Evolutionary conservation across 1,140 invertebrate genomes (phyloP).

Genomic region (Lordiphosa mommai): DNA sequence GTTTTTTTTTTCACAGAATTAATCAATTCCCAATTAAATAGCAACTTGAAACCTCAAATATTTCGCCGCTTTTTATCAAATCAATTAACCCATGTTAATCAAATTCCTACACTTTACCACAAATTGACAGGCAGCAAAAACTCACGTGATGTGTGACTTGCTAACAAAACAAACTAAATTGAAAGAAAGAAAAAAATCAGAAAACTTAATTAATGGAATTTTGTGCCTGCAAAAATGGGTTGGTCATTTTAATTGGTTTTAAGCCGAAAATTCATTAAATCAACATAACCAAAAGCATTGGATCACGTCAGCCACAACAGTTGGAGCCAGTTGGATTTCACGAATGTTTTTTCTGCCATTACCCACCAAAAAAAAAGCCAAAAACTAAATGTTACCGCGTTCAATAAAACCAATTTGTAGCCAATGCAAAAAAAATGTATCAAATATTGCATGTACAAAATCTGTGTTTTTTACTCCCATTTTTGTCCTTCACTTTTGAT

Average conservation of each 20-base stretch:
- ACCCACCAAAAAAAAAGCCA: neutral
- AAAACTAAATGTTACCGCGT: constrained; percentile 2
- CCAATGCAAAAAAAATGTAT: constrained; percentile 9
- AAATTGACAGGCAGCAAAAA: no score
- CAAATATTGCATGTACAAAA: constrained; percentile 1
- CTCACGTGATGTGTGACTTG: no score
- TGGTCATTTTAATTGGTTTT: constrained; percentile 7
- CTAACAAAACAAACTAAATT: neutral
- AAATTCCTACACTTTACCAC: no score
- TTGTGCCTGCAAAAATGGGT: constrained; percentile 6
- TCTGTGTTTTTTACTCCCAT: neutral
- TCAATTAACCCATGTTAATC: no score
- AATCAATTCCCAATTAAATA: no score
- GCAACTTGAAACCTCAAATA: no score
- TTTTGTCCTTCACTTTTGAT: constrained; percentile 2
- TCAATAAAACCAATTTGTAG: constrained; percentile 9
- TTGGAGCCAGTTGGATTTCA: neutral
- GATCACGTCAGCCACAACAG: neutral
- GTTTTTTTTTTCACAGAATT: no score
- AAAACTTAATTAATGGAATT: constrained; percentile 5
- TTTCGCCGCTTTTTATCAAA: no score
- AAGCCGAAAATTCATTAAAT: constrained; percentile 9
- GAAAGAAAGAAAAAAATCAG: neutral
- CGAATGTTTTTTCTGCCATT: constrained; percentile 1
- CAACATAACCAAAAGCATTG: neutral